Evolutionary conservation across 2,888 invertebrate genomes (phyloP).

Genomic region (Acrocyrtus sp.): DNA sequence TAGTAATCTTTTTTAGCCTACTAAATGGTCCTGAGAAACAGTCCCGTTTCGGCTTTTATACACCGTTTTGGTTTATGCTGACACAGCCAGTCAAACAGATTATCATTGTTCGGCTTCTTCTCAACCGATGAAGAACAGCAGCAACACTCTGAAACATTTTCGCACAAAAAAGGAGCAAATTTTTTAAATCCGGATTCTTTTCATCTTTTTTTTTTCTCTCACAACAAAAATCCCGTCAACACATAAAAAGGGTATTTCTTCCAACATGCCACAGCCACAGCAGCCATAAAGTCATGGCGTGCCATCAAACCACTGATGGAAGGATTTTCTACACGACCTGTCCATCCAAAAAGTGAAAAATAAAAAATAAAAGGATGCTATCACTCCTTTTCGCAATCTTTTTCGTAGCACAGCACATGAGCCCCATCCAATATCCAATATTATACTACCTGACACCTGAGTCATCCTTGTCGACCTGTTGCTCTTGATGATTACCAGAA

Average conservation of each 20-base stretch:
- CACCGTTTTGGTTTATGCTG: too few species aligned
- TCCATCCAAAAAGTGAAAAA: conserved; percentile 24
- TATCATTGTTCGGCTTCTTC: neutral
- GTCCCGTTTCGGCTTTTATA: neutral
- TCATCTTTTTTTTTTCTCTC: conserved; percentile 4
- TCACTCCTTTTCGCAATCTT: too few species aligned
- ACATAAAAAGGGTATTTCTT: conserved; percentile 15
- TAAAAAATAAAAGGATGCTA: too few species aligned
- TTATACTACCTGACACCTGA: conserved; percentile 1
- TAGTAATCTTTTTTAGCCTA: too few species aligned
- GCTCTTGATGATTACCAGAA: neutral
- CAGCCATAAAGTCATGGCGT: neutral
- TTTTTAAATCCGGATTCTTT: conserved; percentile 31
- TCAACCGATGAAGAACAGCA: neutral
- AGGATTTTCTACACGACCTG: conserved; percentile 22
- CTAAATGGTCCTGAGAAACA: too few species aligned
- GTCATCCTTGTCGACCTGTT: neutral
- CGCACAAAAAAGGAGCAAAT: neutral
- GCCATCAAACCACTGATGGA: conserved; percentile 23
- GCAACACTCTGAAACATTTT: neutral
- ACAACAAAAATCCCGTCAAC: conserved; percentile 2
- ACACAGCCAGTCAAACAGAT: too few species aligned
- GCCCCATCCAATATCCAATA: neutral
- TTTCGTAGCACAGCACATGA: neutral
- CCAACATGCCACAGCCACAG: neutral